Conservation (phyloP, 2,113 vertebrate species). For the Ramphastos sulfuratus region DNA sequence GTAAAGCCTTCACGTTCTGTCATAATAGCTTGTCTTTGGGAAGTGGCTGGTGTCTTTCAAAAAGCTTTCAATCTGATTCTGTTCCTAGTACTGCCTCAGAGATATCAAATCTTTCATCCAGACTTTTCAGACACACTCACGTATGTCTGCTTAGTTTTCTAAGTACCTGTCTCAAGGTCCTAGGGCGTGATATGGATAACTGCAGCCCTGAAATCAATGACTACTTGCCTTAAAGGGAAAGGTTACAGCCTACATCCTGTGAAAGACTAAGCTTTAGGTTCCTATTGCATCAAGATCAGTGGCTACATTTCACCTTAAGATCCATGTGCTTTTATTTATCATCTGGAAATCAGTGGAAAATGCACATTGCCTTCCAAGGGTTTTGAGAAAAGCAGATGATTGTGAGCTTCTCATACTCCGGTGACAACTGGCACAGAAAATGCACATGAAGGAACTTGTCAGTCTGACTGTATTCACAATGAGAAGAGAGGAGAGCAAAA, state of each 20-base stretch:
- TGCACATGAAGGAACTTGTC: not conserved
- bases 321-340: not conserved
- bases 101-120: not conserved
- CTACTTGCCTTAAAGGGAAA: not conserved
- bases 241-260: not conserved
- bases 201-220: not conserved
- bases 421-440: not conserved
- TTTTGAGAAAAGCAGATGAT: not conserved
- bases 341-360: not conserved
- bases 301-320: not conserved
- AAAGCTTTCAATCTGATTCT: not conserved
- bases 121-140: not conserved
- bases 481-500: not conserved
- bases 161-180: not conserved
- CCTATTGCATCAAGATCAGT: not conserved
- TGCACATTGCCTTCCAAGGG: not conserved
- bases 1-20: not conserved
- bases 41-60: not conserved
- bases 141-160: not conserved
- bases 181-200: not conserved
- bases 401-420: not conserved
- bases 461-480: not conserved
- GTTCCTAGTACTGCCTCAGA: not conserved
- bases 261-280: not conserved
- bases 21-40: not conserved